Percentiles rank a stretch among this genome's conserved stretches.
Conservation (phyloP, 1,140 invertebrate genomes). For the Drosophila prosaltans region DNA sequence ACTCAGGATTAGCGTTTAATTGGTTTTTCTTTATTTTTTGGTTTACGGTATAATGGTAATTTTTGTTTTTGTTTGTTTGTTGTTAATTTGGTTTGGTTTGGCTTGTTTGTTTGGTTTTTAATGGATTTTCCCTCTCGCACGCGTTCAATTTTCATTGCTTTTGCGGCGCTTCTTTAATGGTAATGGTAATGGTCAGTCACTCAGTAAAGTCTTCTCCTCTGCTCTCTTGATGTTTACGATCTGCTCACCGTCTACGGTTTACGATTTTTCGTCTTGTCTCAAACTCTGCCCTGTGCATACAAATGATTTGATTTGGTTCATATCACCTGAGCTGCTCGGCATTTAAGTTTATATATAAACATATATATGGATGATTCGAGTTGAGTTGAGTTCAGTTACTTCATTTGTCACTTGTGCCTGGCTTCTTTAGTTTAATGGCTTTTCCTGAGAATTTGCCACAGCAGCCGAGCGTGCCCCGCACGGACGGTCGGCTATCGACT, state of each 20-base stretch:
- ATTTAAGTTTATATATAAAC: constrained; percentile 35
- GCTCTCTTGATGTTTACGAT: constrained; percentile 62
- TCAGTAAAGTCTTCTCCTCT: constrained; percentile 38
- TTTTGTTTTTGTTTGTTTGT: constrained; percentile 24
- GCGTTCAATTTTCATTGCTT: constrained; percentile 57
- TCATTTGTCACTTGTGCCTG: constrained; percentile 74
- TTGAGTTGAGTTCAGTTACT: constrained; percentile 58
- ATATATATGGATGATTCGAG: constrained; percentile 44
- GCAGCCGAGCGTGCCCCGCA: constrained; percentile 50
- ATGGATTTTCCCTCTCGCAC: constrained; percentile 57
- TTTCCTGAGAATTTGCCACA: constrained; percentile 76
- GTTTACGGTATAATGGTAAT: constrained; percentile 16
- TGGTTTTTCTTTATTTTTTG: constrained; percentile 15
- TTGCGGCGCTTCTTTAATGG: constrained; percentile 77
- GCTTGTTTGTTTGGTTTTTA: constrained; percentile 35
- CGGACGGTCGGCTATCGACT: constrained; percentile 72
- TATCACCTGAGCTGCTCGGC: constrained; percentile 68
- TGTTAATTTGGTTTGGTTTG: constrained; percentile 9
- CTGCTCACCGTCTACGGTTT: constrained; percentile 50
- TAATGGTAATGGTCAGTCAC: constrained; percentile 49
- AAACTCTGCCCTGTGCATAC: constrained; percentile 71
- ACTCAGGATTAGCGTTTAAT: constrained; percentile 22
- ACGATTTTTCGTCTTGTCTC: constrained; percentile 62
- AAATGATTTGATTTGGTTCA: constrained; percentile 79
- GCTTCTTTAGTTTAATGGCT: constrained; percentile 68